phyloP scores from a whole-genome alignment of 1,140 invertebrate genomes.

The Scaptodrosophila lebanonensis region DNA sequence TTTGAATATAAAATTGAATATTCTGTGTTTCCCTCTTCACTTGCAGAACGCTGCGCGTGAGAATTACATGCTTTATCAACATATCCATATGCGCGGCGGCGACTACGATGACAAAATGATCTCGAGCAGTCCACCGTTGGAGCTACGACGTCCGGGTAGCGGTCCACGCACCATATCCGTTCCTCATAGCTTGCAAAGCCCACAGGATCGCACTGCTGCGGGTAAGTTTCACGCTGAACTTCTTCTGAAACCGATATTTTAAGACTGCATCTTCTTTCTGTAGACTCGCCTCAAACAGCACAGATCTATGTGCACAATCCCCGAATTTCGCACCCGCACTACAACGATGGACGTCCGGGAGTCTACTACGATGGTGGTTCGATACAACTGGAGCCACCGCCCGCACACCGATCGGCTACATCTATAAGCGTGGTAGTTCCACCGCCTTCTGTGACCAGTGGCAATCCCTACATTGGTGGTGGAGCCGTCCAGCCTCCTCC shows the following conservation, averaged over 20 bases:
- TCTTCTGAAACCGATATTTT: not conserved
- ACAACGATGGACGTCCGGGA: constrained; percentile 66
- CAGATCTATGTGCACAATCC: constrained; percentile 82
- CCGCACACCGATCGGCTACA: constrained; percentile 80
- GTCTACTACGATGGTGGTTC: constrained; percentile 48
- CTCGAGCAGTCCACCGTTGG: constrained; percentile 84
- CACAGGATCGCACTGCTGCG: constrained; percentile 87
- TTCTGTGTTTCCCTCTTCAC: not conserved
- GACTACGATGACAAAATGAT: constrained; percentile 77
- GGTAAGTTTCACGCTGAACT: constrained; percentile 76
- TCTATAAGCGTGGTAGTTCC: constrained; percentile 77
- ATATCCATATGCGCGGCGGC: constrained; percentile 80
- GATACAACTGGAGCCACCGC: constrained; percentile 80
- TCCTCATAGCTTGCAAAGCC: constrained; percentile 81
- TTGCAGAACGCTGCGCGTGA: constrained; percentile 79
- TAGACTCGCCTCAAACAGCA: constrained; percentile 84
- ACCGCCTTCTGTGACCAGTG: constrained; percentile 55
- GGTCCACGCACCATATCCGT: constrained; percentile 74
- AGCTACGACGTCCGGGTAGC: constrained; percentile 81
- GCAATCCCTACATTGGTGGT: constrained; percentile 80
- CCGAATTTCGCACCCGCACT: constrained; percentile 78
- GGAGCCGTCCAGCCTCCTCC: constrained; percentile 51
- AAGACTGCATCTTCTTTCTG: not conserved
- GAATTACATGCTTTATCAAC: constrained; percentile 82
- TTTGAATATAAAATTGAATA: not conserved